These are phyloP conservation scores for Ceyx melanurus DNA, from an alignment of 2,113 vertebrate species.

Conservation along the genomic window DNA sequence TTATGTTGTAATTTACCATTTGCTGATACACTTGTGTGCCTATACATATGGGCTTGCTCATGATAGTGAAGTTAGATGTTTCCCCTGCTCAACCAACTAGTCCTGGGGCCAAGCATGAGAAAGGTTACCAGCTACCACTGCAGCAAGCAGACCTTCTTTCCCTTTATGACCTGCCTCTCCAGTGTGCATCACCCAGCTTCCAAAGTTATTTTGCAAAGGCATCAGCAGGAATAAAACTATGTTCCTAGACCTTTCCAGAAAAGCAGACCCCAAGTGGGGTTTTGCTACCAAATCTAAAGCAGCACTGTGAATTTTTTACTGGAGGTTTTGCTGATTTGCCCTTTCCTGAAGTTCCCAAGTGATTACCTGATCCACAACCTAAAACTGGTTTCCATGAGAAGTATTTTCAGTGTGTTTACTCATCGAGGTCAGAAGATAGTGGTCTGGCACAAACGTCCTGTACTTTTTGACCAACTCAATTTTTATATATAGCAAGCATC, in stretches of 20 bases:
- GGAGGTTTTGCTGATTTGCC: background rate
- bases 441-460: background rate
- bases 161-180: background rate
- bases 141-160: background rate
- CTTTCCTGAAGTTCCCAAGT: constrained; percentile 6
- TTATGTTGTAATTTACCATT: background rate
- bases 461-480: background rate
- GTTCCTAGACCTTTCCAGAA: background rate
- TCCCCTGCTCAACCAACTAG: background rate
- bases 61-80: background rate
- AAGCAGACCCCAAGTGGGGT: background rate
- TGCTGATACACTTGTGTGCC: background rate
- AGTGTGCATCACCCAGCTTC: accelerated
- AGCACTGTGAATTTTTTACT: background rate
- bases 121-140: background rate
- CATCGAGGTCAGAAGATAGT: background rate
- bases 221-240: background rate
- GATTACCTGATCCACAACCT: background rate
- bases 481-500: constrained; percentile 28
- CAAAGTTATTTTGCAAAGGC: background rate
- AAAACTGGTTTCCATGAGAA: background rate
- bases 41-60: accelerated
- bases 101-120: background rate
- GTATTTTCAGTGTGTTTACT: constrained; percentile 5
- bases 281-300: background rate